Evolutionary conservation across 2,888 invertebrate species (phyloP), one percentile per base, ranked within the genome.

Genomic region (Cabera pusaria): DNA sequence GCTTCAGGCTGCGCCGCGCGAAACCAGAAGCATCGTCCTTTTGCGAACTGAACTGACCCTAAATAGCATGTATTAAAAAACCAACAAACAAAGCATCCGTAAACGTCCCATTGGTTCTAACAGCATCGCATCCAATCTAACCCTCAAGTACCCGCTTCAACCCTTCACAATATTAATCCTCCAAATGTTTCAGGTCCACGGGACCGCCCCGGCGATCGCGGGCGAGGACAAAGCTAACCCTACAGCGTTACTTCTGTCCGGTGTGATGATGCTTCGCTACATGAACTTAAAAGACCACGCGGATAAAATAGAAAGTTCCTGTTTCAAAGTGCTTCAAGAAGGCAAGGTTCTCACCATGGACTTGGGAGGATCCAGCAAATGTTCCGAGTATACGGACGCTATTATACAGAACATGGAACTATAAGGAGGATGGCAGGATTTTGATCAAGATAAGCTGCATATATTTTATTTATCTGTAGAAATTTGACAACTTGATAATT

Each of bases 191-290:
- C 59, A 97, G 95, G 97, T 98, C 1, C 98, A 99, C 74, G 98
- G 98, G 22, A 98, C 98, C 6, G 98, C 98, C 0, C 98, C 98
- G 0, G 95, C 97, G 54, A 98, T 99, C 69, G 98, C 98, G 22
- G 99, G 99, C 5, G 93, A 97, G 75, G 98, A 99, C 90, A 93
- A 95, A 76, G 99, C 99, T 19, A 99, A 99, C 77, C 99, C 99
- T 6, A 99, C 99, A 0, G 99, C 99, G 4, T 90, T 99, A 8
- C 91, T 99, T 4, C 91, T 99, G 1, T 98, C 98, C 1, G 96
- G 95, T 0, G 97, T 98, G 1, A 99, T 99, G 99, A 99, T 99
- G 99, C 90, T 99, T 41, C 93, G 97, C 17, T 92, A 99, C 74
- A 93, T 99, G 95, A 91, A 93, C 18, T 83, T 98, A 17, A 89